Percentiles rank a stretch among this genome's conserved stretches.
These are phyloP conservation scores for Slavum lentiscoides DNA, from an alignment of 2,888 invertebrate species.

Conservation along the genomic window DNA sequence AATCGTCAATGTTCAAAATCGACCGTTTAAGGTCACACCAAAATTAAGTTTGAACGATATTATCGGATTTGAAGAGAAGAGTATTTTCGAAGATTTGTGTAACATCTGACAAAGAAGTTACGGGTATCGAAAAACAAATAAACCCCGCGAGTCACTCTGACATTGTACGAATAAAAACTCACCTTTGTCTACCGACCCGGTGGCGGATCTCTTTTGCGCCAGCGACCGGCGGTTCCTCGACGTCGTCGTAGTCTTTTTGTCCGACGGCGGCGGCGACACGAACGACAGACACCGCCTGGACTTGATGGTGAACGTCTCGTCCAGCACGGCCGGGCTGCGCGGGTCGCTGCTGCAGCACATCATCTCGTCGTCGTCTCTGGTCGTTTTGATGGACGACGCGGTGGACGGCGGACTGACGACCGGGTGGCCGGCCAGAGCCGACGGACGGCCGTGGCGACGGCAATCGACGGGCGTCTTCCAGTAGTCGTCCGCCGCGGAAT, in stretches of 20 bases:
- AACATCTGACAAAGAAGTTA: too few relatives aligned
- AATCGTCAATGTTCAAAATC: too few relatives aligned
- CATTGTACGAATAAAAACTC: too few relatives aligned
- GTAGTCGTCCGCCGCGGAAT: slow-evolving; percentile 34
- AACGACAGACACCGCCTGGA: slow-evolving; percentile 61
- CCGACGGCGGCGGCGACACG: slow-evolving; percentile 57
- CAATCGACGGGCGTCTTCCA: slow-evolving; percentile 20
- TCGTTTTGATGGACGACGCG: slow-evolving; percentile 55
- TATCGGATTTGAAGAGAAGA: too few relatives aligned
- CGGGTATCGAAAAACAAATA: too few relatives aligned
- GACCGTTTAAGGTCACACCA: too few relatives aligned
- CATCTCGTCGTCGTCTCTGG: slow-evolving; percentile 53
- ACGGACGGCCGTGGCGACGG: slow-evolving; percentile 2
- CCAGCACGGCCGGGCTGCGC: slow-evolving; percentile 57
- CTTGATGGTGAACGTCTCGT: slow-evolving; percentile 57
- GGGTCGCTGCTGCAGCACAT: slow-evolving; percentile 51
- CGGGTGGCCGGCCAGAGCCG: slow-evolving; percentile 43
- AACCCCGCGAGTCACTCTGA: too few relatives aligned
- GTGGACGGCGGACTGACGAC: slow-evolving; percentile 54
- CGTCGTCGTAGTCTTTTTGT: background rate
- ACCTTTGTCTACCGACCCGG: slow-evolving; percentile 32
- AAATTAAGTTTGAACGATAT: too few relatives aligned
- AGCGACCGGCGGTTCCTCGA: slow-evolving; percentile 29
- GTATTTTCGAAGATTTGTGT: too few relatives aligned
- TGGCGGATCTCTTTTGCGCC: slow-evolving; percentile 12